phyloP scores from a whole-genome alignment of 2,797 vertebrate species.

The Pygocentrus nattereri region DNA sequence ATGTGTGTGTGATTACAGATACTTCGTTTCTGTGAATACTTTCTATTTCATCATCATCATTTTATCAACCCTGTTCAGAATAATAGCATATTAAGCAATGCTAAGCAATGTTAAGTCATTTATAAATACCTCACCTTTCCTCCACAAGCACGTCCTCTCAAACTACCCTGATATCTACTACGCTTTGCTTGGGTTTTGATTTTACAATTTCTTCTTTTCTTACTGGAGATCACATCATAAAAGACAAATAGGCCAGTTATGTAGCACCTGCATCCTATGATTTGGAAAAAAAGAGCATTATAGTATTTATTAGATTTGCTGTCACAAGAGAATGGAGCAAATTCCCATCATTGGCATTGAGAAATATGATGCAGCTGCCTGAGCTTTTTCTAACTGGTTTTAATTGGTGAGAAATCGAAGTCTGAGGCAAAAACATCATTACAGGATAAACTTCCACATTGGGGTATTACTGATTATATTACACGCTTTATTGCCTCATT shows the following conservation, averaged over 20 bases:
- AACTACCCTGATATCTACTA: not conserved
- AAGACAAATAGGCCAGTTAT: constrained; percentile 74
- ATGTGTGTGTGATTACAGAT: too few species aligned
- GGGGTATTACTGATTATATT: constrained; percentile 82
- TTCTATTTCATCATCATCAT: too few species aligned
- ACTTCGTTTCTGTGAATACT: too few species aligned
- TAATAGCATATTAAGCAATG: too few species aligned
- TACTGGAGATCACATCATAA: constrained; percentile 65
- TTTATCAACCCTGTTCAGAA: too few species aligned
- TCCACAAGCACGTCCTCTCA: not conserved
- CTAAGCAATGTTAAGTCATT: not conserved
- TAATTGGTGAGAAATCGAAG: constrained; percentile 81
- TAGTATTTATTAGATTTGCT: constrained; percentile 79
- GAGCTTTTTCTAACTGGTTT: constrained; percentile 76
- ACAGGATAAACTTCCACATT: constrained; percentile 77
- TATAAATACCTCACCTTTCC: not conserved
- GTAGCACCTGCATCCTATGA: constrained; percentile 78
- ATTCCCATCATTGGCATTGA: constrained; percentile 72
- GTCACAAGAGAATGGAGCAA: constrained; percentile 70
- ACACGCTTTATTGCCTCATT: constrained; percentile 81
- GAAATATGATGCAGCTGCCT: constrained; percentile 78
- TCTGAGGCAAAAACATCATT: constrained; percentile 78
- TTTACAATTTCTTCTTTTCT: constrained; percentile 52
- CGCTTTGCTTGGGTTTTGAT: constrained; percentile 2
- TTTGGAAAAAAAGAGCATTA: constrained; percentile 67